Conservation (phyloP, 2,797 vertebrate genomes). For the Crotalus adamanteus region DNA sequence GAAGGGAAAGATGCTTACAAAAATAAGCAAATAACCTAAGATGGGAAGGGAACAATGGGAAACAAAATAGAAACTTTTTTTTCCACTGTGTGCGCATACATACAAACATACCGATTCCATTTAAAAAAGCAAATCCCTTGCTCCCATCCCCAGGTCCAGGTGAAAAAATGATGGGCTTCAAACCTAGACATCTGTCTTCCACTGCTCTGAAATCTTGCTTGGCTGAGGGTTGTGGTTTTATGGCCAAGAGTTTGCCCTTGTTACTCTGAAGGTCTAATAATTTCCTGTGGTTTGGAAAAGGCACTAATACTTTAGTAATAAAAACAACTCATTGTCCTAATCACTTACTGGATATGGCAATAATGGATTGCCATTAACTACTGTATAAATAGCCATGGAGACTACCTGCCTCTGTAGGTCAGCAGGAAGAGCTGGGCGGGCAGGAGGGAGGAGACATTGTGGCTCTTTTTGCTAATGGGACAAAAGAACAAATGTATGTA, state of each 20-base stretch:
- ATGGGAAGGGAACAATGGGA: neutral
- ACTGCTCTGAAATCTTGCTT: slow-evolving; percentile 1
- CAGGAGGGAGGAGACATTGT: neutral
- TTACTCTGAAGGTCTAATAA: slow-evolving; percentile 2
- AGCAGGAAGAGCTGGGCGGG: neutral
- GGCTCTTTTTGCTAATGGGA: neutral
- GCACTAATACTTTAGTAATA: neutral
- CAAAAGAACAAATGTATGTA: neutral
- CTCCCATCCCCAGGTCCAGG: neutral
- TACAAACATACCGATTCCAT: neutral
- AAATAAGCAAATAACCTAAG: neutral
- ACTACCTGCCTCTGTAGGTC: neutral
- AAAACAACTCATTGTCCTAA: neutral
- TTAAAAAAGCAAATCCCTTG: neutral
- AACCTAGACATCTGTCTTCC: slow-evolving; percentile 6
- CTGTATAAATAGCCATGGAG: neutral
- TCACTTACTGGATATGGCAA: neutral
- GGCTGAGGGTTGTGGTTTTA: neutral
- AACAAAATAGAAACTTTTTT: neutral
- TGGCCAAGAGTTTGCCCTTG: neutral
- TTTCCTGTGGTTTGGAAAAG: slow-evolving; percentile 1
- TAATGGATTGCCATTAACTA: slow-evolving; percentile 4
- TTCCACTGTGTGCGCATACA: neutral
- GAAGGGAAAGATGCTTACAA: neutral
- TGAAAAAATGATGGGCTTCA: slow-evolving; percentile 1